Evolutionary conservation across 2,888 invertebrate species (phyloP).

Genomic region (Microdon myrmicae): DNA sequence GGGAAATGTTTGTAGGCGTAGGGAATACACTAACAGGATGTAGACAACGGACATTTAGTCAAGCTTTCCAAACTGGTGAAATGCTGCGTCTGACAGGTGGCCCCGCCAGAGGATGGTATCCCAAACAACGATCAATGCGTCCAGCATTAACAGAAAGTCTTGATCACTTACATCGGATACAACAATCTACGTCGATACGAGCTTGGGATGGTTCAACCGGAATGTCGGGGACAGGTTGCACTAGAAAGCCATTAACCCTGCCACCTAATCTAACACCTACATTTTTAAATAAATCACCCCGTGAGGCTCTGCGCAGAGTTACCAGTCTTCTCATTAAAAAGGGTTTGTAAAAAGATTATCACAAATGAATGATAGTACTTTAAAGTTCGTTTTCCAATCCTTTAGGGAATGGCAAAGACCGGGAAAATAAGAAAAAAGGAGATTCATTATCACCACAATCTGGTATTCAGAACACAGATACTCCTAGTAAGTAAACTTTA

Average conservation of each 20-base stretch:
- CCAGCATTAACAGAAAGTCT: constrained; percentile 88
- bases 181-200: constrained; percentile 66
- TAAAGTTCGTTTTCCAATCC: neutral
- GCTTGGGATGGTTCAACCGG: constrained; percentile 67
- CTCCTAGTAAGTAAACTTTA: constrained; percentile 37
- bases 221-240: constrained; percentile 69
- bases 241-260: constrained; percentile 83
- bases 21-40: constrained; percentile 70
- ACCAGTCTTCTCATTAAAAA: constrained; percentile 88
- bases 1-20: constrained; percentile 46
- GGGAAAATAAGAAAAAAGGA: constrained; percentile 46
- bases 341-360: constrained; percentile 72
- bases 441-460: constrained; percentile 45
- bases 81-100: constrained; percentile 81
- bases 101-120: constrained; percentile 87
- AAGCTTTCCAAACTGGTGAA: constrained; percentile 78
- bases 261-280: constrained; percentile 90
- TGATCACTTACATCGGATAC: constrained; percentile 72
- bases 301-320: constrained; percentile 86
- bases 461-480: constrained; percentile 29
- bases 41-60: constrained; percentile 69
- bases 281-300: constrained; percentile 88
- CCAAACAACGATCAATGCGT: constrained; percentile 75
- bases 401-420: constrained; percentile 48
- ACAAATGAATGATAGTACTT: neutral